Base-by-base conservation (phyloP, 2,888 invertebrate species). In the Nowickia ferox region DNA sequence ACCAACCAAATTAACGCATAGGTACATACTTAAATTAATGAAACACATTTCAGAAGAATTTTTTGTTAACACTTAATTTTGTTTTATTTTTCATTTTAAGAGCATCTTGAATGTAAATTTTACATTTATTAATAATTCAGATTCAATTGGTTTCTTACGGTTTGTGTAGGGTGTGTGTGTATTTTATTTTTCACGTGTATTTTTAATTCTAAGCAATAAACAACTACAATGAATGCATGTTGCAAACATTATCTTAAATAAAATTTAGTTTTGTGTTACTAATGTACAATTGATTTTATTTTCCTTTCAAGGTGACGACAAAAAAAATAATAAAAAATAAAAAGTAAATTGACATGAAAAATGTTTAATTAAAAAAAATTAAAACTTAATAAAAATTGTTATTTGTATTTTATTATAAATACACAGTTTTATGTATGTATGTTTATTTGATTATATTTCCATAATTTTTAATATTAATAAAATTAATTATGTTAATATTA, bases 371-470 rank as follows among this genome's bases (percentile, higher is more conserved):
- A 69, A 82, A 82, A 53, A 61, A 61, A 71, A 74, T 61, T 65
- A 76, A 83, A 91, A 80, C 69, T 90, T 90, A 90, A 90, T 89
- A 90, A 87, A 88, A 86, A 84, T 85, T 66, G 0, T 88, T 78
- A 38, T 59, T 69, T 69, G 19, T 88, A 89, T 88, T 84, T 75
- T 86, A 68, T 74, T 63, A 66, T 72, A 30, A 1, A 22, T 22
- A 22, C 30, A 30, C 6, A 84, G 48, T 84, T 82, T 84, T 53
- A 71, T 1, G 22, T 53, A 71, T 1, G 22, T 42, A 44, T 30
- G 5, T 30, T 30, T 30, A 30, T 30, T 30, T 30, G 0, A 30
- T 30, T 30, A 30, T 30, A 30, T 30, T 30, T 30, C 6, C 30
- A 51, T 76, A n/a, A 38, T 69, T 74, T 53, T 80, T 22, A 65